Base-by-base conservation (phyloP, 2,797 vertebrate species). In the Tympanoctomys barrerae region DNA sequence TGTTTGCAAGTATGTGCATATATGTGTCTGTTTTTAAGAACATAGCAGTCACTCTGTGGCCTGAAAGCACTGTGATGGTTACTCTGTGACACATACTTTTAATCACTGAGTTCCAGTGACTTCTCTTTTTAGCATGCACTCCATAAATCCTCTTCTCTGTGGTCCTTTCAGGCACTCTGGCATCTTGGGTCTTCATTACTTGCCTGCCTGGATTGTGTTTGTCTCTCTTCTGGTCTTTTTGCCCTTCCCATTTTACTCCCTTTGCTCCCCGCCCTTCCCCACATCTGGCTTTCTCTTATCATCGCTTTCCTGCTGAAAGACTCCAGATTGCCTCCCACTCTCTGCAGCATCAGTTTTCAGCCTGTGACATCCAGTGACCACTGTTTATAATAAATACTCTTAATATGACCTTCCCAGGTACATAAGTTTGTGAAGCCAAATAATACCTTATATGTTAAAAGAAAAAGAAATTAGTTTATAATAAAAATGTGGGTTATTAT, bases 81-180 rank as follows among this genome's bases (percentile, higher is more conserved):
- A 22, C 28, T 88, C 36, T 31, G 59, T 39, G 59, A 61, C 59
- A 66, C 22, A 33, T 39, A 0, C 33, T 16, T 66, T 68, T 18
- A 31, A 8, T 80, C 75, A 19, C 22, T 2, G 18, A 46, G 24
- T 94, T 75, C n/a, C 75, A 54, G 22, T 73, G 46, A 64, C 68
- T 84, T 88, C 54, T 78, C 39, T 84, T 91, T 81, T 66, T 28
- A 36, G 93, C 18, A 4, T 18, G 22, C 7, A 71, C 8, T 87
- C 85, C 3, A 0, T 33, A 33, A 62, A 87, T 64, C 28, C 4
- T 10, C 24, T 90, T 64, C 6, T 59, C 42, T 82, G 28, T 33
- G 71, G 26, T 14, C n/a, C 66, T 26, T n/a, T 14, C 5, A 7
- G 42, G 24, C 39, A 1, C 19, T 59, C 5, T 0, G 0, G 4